Evolutionary conservation across 2,888 invertebrate species (phyloP), one percentile per base, ranked within the genome.

Genomic region (Cancer borealis): DNA sequence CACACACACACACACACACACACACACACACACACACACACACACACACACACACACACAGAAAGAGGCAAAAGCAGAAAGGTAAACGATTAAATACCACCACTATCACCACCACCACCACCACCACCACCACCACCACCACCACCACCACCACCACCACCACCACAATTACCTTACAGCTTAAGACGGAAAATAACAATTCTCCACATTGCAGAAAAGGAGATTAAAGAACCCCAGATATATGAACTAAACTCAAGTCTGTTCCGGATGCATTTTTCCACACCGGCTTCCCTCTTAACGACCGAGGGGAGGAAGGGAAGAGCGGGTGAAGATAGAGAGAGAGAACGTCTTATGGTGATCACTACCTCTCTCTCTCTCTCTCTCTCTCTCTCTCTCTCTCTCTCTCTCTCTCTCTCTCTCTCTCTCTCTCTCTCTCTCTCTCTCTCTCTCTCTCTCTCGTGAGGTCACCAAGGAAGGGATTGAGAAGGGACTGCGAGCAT

Each of bases 281-380:
- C 30, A 12, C 79, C 12, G 79, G n/a, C 12, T 30, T 79, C 79
- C 79, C 26, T 79, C 79, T 79, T 79, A 79, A 79, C 79, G 79
- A 79, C 79, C 79, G 17, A 30, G 79, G 79, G 79, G 30, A 30
- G 30, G 30, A 79, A 30, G 79, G 79, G 30, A 79, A 30, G 79
- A 79, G 6, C 10, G 79, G 30, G 79, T 30, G 79, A 79, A 30
- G 30, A 30, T 30, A 30, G 79, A 79, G 79, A 79, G 30, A 30
- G 79, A 79, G 79, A 79, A 79, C 79, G 79, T 79, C 79, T 79
- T 79, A 79, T 30, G 79, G 30, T 79, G 79, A 79, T 79, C 79
- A 79, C 79, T 79, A 30, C 79, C 79, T 79, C 79, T 79, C 79
- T 79, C 79, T 26, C 26, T 26, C 26, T 26, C 26, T 26, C 79